Base-by-base conservation (phyloP, 92 coral and sea anemone genomes). In the Nematostella vectensis region DNA sequence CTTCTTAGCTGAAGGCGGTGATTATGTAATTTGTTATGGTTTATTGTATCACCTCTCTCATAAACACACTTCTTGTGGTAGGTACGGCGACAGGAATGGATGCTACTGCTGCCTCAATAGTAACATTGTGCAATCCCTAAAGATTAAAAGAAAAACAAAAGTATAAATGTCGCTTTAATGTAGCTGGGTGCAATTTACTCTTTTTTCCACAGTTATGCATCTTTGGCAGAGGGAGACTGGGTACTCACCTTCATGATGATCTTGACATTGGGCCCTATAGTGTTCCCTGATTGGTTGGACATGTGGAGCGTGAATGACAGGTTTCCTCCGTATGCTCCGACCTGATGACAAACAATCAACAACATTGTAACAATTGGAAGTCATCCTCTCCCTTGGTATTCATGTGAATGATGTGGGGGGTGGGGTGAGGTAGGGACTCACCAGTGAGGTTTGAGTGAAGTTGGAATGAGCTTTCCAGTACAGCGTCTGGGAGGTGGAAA, bases 271-370 rank as follows among this genome's bases (percentile, higher is more conserved):
- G 63, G 21, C 21, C 40, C 56, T 19, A 71, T 53, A 11, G 69
- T 72, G 28, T 91, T 88, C 50, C 62, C 59, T 12, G 50, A 39
- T 18, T 77, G 64, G 28, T 64, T 59, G 13, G 80, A 56, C 15
- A 81, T 60, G 33, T 81, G 83, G n/a, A 80, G 37, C 50, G 71
- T 70, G 49, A 91, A 91, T 10, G 70, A 67, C 42, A 91, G 58
- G 64, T 86, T 61, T 17, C 98, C 98, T 21, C 88, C 95, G 55
- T 91, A 91, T 6, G 96, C 81, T n/a, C 67, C 79, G 28, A 86
- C 96, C 99, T 89, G 47, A 23, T 20, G 18, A 55, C 31, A 48
- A 58, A 58, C 45, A n/a, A 55, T 50, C 13, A 33, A 33, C 6
- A 15, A 33, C n/a, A n/a, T n/a, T n/a, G n/a, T 27, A 10, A 2